These are phyloP conservation scores for Drosophila mettleri DNA, from an alignment of 2,888 invertebrate species.

Conservation along the genomic window DNA sequence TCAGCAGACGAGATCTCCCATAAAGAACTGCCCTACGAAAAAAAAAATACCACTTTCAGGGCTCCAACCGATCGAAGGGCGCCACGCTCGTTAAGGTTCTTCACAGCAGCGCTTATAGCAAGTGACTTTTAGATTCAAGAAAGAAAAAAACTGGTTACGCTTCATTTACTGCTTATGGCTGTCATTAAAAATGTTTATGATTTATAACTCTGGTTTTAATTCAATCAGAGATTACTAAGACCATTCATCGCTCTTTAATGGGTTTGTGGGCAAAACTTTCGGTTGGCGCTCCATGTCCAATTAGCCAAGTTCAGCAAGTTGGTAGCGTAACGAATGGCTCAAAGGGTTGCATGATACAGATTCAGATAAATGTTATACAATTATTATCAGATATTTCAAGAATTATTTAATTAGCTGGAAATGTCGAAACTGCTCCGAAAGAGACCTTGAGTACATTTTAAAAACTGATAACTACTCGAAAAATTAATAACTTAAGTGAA, in stretches of 20 bases:
- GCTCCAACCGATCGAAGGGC: slow-evolving; percentile 54
- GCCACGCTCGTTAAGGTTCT: slow-evolving; percentile 54
- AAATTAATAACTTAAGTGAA: not conserved
- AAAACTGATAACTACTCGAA: not conserved
- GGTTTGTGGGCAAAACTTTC: slow-evolving; percentile 21
- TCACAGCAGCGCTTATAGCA: slow-evolving; percentile 6
- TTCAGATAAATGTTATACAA: slow-evolving; percentile 11
- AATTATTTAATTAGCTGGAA: slow-evolving; percentile 6
- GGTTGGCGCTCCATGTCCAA: slow-evolving; percentile 48
- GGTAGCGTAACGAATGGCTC: slow-evolving; percentile 14
- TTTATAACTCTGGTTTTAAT: slow-evolving; percentile 37
- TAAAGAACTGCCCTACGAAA: slow-evolving; percentile 59
- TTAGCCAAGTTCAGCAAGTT: slow-evolving; percentile 37
- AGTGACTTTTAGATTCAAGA: slow-evolving; percentile 5
- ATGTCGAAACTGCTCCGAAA: not conserved
- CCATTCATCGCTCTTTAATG: slow-evolving; percentile 16
- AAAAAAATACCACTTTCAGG: slow-evolving; percentile 17
- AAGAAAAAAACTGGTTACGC: slow-evolving; percentile 34
- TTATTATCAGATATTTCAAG: slow-evolving; percentile 19
- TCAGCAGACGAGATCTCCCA: slow-evolving; percentile 8
- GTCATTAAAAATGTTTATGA: slow-evolving; percentile 1
- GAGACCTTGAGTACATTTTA: not conserved
- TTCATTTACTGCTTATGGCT: not conserved
- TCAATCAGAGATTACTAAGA: slow-evolving; percentile 35
- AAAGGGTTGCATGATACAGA: slow-evolving; percentile 10